These are phyloP conservation scores for Pterostichus madidus DNA, from an alignment of 2,888 invertebrate genomes.

Conservation along the genomic window DNA sequence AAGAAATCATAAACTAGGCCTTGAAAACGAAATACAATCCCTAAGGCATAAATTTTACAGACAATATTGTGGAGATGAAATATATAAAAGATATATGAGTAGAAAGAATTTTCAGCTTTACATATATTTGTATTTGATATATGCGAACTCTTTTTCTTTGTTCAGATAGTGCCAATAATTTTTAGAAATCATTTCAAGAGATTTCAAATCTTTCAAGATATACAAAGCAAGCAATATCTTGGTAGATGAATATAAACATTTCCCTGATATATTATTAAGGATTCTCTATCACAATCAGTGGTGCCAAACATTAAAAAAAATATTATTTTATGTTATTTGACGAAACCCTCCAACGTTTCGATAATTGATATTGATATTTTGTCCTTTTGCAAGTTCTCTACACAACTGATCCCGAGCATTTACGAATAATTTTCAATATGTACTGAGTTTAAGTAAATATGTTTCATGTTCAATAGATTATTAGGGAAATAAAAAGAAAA, in stretches of 20 bases:
- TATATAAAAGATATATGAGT: slow-evolving; percentile 15
- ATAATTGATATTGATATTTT: too few relatives aligned
- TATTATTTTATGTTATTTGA: too few relatives aligned
- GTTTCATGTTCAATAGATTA: too few relatives aligned
- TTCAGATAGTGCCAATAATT: slow-evolving; percentile 30
- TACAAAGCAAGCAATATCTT: slow-evolving; percentile 3
- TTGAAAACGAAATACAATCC: slow-evolving; percentile 12
- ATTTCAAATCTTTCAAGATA: slow-evolving; percentile 4
- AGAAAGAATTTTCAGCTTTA: background rate
- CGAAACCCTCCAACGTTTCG: too few relatives aligned
- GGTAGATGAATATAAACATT: background rate
- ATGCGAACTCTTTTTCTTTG: slow-evolving; percentile 31
- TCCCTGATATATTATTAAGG: background rate
- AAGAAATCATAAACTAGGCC: background rate
- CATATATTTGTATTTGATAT: slow-evolving; percentile 6
- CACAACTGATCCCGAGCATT: too few relatives aligned
- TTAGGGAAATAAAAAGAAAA: too few relatives aligned
- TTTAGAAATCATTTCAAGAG: slow-evolving; percentile 15
- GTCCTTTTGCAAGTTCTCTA: too few relatives aligned
- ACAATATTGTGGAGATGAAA: slow-evolving; percentile 4
- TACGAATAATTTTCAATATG: too few relatives aligned
- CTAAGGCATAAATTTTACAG: slow-evolving; percentile 27
- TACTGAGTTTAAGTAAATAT: too few relatives aligned
- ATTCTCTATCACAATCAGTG: too few relatives aligned
- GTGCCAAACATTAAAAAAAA: too few relatives aligned